phyloP scores from a whole-genome alignment of 2,113 vertebrate genomes.

The Rhinichthys klamathensis region DNA sequence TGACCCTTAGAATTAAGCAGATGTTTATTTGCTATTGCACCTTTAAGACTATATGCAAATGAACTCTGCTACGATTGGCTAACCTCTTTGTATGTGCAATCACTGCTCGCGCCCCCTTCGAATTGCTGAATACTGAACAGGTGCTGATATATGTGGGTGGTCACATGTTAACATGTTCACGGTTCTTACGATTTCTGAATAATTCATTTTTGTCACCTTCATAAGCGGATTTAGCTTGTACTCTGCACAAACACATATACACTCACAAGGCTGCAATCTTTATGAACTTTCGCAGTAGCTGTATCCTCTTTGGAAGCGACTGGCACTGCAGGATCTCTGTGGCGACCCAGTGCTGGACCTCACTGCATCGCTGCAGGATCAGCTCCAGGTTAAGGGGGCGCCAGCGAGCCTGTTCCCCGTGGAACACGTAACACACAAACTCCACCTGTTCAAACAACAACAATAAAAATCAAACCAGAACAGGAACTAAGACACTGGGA shows the following conservation, averaged over 20 bases:
- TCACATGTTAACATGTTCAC: neutral
- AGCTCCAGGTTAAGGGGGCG: slow-evolving; percentile 96
- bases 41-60: neutral
- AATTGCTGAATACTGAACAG: neutral
- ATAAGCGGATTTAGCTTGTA: neutral
- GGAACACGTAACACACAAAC: slow-evolving; percentile 95
- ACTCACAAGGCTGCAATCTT: slow-evolving; percentile 95
- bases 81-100: neutral
- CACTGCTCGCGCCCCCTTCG: neutral
- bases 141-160: neutral
- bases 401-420: slow-evolving; percentile 90
- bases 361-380: slow-evolving; percentile 95
- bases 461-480: neutral
- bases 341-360: slow-evolving; percentile 97
- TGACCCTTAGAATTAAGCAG: neutral
- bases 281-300: slow-evolving; percentile 97
- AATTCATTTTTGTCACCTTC: neutral
- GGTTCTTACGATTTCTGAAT: slow-evolving; percentile 6
- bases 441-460: slow-evolving; percentile 81
- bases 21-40: neutral
- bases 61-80: neutral
- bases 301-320: slow-evolving; percentile 86
- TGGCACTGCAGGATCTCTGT: slow-evolving; percentile 95
- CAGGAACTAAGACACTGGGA: neutral
- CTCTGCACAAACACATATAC: neutral